These are phyloP conservation scores for Acronicta aceris DNA, from an alignment of 2,888 invertebrate genomes.

Conservation along the genomic window DNA sequence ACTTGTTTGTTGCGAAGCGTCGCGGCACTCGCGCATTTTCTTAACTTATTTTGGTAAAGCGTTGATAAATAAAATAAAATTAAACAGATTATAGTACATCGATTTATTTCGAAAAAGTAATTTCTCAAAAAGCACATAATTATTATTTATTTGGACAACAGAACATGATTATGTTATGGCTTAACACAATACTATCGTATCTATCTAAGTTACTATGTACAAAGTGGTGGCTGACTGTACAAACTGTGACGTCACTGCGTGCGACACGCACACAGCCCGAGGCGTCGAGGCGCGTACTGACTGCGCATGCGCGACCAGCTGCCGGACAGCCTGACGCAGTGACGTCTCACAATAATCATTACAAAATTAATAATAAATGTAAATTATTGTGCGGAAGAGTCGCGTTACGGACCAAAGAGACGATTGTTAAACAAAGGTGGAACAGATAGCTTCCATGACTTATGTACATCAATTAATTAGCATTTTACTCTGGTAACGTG, in stretches of 20 bases:
- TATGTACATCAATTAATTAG: constrained; percentile 46
- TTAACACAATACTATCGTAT: constrained; percentile 58
- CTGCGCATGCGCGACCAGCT: background rate
- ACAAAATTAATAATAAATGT: constrained; percentile 45
- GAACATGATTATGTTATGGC: constrained; percentile 65
- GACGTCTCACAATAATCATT: constrained; percentile 10
- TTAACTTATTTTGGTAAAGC: too few relatives aligned
- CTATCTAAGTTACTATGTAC: constrained; percentile 54
- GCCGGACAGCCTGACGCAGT: background rate
- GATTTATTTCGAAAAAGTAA: constrained; percentile 76
- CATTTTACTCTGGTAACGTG: constrained; percentile 45
- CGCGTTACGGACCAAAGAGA: constrained; percentile 24
- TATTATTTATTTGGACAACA: constrained; percentile 61
- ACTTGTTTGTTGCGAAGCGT: too few relatives aligned
- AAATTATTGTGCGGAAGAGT: constrained; percentile 49
- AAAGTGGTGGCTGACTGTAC: constrained; percentile 30
- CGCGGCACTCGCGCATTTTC: too few relatives aligned
- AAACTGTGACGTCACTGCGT: constrained; percentile 13
- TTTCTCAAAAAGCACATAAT: constrained; percentile 74
- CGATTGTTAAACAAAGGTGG: constrained; percentile 3
- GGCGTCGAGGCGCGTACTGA: too few relatives aligned
- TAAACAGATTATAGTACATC: constrained; percentile 68
- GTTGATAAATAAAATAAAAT: background rate
- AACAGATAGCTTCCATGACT: constrained; percentile 11
- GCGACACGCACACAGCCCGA: background rate